Base-by-base conservation (phyloP, 2,888 invertebrate genomes). In the Lycocerus yunnanus region DNA sequence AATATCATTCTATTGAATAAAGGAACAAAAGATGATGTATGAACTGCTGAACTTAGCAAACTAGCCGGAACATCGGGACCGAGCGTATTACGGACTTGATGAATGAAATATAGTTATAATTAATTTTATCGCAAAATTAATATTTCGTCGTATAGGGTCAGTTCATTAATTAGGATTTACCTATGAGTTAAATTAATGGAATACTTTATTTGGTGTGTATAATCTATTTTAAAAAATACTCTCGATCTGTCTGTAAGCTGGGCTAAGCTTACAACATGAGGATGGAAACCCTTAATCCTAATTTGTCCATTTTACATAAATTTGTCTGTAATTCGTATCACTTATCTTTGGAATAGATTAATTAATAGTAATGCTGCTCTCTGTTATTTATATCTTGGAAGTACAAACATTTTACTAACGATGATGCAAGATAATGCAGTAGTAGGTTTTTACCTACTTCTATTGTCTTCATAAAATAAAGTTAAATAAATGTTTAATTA, bases 81-180 rank as follows among this genome's bases (percentile, higher is more conserved):
- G 59, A 71, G 68, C 67, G 67, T 65, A 67, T 71, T 70, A 71
- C 68, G 20, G 69, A 24, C 70, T 15, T 73, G 60, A 66, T 66
- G 58, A 71, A 76, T 76, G 73, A 76, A 74, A 74, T 75, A 75
- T 76, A 73, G 76, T 74, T 76, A 74, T 74, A 76, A 76, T 76
- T 76, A 76, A 76, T 76, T 74, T 76, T 76, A 76, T 74, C 73
- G 73, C 24, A 15, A 68, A 71, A 76, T 76, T 76, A 76, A 76
- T 74, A 68, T 66, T 76, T 71, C 73, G 43, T 43, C 43, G 43
- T 43, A 43, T 43, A 43, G 43, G 43, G 43, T 43, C 43, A 43
- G 43, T 43, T 43, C 43, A 43, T 43, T 43, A 43, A 43, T 43
- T 43, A 43, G 43, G 43, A 43, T 71, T 61, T 71, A 18, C 61